Evolutionary conservation across 2,888 invertebrate species (phyloP), one percentile per base, ranked within the genome.

Genomic region (Argynnis bischoffii): DNA sequence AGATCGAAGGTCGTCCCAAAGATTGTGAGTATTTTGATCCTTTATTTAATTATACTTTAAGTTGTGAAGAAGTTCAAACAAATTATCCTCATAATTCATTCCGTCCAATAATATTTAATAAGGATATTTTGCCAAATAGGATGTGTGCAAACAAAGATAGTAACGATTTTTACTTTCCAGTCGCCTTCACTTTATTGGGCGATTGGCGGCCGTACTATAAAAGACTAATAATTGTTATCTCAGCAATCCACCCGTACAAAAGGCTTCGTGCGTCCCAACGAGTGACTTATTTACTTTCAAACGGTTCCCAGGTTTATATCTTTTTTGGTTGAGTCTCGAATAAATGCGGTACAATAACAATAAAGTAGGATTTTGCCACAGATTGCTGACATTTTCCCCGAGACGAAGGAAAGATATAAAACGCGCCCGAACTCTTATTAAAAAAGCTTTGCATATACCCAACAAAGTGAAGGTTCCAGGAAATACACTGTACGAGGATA

Each of bases 331-430:
- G 84, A 85, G 85, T 83, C 82, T 78, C 83, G 81, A 84, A 89
- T 88, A 88, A 88, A 88, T 85, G 88, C 84, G 85, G 85, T 80
- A 87, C 88, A 87, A 87, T 89, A 90, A 90, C 88, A 89, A 86
- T 89, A 90, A 90, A 90, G 85, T 82, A 85, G 90, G 87, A 88
- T 90, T 90, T 88, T 76, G 81, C 81, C 83, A 79, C 83, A 87
- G 86, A 89, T 89, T 86, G 88, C 89, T 87, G 89, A 90, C 89
- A 89, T 90, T 89, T 75, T 88, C 87, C 85, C 79, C 78, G 83
- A 85, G 85, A 85, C 84, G 83, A 78, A 84, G 84, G 83, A 81
- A 81, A 81, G 81, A 77, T 79, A 84, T 86, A 88, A 86, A 85
- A 81, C 76, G 79, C 73, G 78, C 81, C 80, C 79, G 81, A 83